These are phyloP conservation scores for Garra rufa DNA, from an alignment of 2,113 vertebrate genomes.

Conservation along the genomic window DNA sequence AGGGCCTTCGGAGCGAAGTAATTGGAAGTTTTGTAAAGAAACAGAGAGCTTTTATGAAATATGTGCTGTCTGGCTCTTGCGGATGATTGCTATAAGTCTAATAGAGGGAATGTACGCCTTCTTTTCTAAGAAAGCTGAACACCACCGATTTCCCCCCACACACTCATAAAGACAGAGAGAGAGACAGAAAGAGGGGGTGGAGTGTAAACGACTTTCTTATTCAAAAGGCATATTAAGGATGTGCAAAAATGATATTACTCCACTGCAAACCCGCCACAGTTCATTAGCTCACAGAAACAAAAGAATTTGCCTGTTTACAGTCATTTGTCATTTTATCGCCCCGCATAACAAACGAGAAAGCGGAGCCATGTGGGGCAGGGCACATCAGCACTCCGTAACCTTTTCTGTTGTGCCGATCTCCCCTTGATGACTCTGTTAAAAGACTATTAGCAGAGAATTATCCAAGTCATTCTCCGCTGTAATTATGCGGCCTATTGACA, in stretches of 20 bases:
- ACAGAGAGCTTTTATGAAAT: conserved; percentile 48
- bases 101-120: conserved; percentile 46
- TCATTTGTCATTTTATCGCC: conserved; percentile 25
- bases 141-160: conserved; percentile 12
- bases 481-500: conserved; percentile 62
- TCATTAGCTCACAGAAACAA: conserved; percentile 63
- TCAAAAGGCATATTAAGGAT: conserved; percentile 57
- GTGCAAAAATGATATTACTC: conserved; percentile 50
- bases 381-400: conserved; percentile 30
- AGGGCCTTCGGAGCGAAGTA: conserved; percentile 39
- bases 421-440: conserved; percentile 54
- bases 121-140: conserved; percentile 2
- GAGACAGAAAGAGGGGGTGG: not conserved
- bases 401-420: conserved; percentile 40
- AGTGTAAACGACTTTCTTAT: conserved; percentile 53
- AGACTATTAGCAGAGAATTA: conserved; percentile 56
- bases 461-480: conserved; percentile 50
- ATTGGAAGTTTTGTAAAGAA: conserved; percentile 58
- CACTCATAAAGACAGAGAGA: not conserved
- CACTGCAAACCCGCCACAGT: conserved; percentile 58
- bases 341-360: conserved; percentile 4
- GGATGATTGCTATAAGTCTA: conserved; percentile 46
- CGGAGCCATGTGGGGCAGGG: not conserved
- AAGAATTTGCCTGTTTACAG: conserved; percentile 50
- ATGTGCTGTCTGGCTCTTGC: not conserved